A percentile compares a stretch with the other conserved stretches of the same genome.
These are phyloP conservation scores for Mustelus asterias DNA, from an alignment of 2,113 vertebrate genomes.

Conservation along the genomic window DNA sequence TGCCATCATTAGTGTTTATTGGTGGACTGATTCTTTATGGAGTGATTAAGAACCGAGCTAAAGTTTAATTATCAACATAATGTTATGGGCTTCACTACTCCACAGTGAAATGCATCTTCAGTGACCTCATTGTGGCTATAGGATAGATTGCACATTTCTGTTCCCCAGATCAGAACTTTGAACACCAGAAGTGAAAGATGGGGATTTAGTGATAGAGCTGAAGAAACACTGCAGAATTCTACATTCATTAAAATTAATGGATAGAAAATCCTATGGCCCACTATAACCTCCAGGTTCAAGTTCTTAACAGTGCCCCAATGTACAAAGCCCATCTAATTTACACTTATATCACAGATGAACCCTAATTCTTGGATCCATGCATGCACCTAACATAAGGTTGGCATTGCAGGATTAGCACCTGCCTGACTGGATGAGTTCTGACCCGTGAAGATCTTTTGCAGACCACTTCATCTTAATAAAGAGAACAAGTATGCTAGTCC, in stretches of 20 bases:
- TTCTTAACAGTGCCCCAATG: background rate
- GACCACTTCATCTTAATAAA: background rate
- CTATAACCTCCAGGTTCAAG: background rate
- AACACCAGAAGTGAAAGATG: background rate
- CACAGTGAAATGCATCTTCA: background rate
- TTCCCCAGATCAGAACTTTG: background rate
- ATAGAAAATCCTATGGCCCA: background rate
- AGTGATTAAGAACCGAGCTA: background rate
- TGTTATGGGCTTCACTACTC: background rate
- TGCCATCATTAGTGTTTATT: background rate
- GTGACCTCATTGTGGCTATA: background rate
- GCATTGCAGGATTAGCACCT: background rate
- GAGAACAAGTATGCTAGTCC: background rate
- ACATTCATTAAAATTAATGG: background rate
- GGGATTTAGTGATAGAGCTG: background rate
- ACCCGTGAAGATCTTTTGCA: background rate
- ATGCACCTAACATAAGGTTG: background rate
- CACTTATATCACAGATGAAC: background rate
- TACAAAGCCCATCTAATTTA: background rate
- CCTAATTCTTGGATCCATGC: background rate
- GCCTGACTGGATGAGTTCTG: background rate
- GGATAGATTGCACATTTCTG: background rate
- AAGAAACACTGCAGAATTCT: background rate
- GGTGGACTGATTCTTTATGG: background rate
- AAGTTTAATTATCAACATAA: background rate